Evolutionary conservation across 1,140 invertebrate genomes (phyloP), one percentile per base, ranked within the genome.

Genomic region (Drosophila elegans): DNA sequence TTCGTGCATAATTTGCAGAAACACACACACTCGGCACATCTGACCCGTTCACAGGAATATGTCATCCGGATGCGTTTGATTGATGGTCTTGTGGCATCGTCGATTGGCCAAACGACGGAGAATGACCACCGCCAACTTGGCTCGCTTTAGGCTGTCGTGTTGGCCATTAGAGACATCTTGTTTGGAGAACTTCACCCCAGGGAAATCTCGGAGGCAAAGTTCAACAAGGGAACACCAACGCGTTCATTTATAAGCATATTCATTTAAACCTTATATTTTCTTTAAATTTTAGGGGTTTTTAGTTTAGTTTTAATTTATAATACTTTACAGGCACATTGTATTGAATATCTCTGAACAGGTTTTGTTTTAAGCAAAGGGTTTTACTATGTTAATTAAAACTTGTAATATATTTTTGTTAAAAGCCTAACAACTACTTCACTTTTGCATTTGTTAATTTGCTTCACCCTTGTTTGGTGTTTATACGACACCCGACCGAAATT

Each of bases 1-100:
- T 45, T 60, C 74, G 60, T 61, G 75, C 71, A 69, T 79, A 82
- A 82, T 69, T 83, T 57, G 53, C 45, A 25, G 29, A 12, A 55
- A 52, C 36, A 44, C 36, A 42, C 41, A 44, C 36, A 38, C 29
- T 32, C 39, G 44, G 60, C n/a, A 9, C 48, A 32, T 39, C 12
- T 32, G 12, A 45, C 11, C 34, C 45, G 11, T 41, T 12, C 10
- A 56, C 49, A 41, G 60, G 74, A 64, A 80, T 76, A 80, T 80
- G 73, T 80, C 78, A 80, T 56, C 61, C 48, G 48, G 45, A 60
- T 45, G 34, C 49, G 61, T 64, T 49, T 79, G 48, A 69, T 71
- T 54, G 55, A 75, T 75, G 51, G 36, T 21, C 48, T 51, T 21
- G 12, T 71, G 52, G 52, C 34, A 12, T 36, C 29, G 29, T 27